Base-by-base conservation (phyloP, 37 sponge, comb jelly and placozoan species). In the Tethya wilhelma region DNA sequence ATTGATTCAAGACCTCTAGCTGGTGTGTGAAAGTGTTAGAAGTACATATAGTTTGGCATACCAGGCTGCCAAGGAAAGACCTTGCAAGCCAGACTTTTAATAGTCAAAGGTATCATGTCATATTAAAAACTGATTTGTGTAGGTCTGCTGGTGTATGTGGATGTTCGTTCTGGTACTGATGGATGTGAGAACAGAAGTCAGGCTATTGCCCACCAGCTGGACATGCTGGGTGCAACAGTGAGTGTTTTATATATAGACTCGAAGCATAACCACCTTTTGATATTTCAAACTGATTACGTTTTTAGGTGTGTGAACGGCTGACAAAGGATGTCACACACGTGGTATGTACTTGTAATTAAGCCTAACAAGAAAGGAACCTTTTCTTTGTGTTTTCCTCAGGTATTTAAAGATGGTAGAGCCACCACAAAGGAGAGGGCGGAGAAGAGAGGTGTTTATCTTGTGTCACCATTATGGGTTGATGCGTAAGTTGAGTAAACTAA, bases 91-190 rank as follows among this genome's bases (percentile, higher is more conserved):
- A 19, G 14, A 19, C 14, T 14, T 49, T 49, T 49, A 49, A 49
- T 49, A 14, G 14, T 49, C 9, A 14, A 49, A n/a, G n/a, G n/a
- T n/a, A n/a, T n/a, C 26, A 7, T n/a, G 11, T n/a, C 7, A 12
- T 25, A 60, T n/a, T 60, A 25, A 7, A 23, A 26, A n/a, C 22
- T 60, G 28, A 12, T 60, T 12, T 60, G 63, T 12, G 39, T 39
- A 90, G 91, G 86, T 58, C 74, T 91, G 19, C 71, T 87, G 28
- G 92, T 82, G n/a, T 82, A 57, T 75, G 86, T 91, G 31, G 92
- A 91, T 25, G 92, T 91, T 29, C 73, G 92, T 0, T 89, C 90
- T 66, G 81, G 88, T 28, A 62, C 58, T 33, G 83, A 73, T 33
- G 37, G 84, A 26, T 41, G 76, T 49, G 79, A 86, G 66, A 91